Evolutionary conservation across 2,888 invertebrate species (phyloP), one percentile per base, ranked within the genome.

Genomic region (Lamproptera curius): DNA sequence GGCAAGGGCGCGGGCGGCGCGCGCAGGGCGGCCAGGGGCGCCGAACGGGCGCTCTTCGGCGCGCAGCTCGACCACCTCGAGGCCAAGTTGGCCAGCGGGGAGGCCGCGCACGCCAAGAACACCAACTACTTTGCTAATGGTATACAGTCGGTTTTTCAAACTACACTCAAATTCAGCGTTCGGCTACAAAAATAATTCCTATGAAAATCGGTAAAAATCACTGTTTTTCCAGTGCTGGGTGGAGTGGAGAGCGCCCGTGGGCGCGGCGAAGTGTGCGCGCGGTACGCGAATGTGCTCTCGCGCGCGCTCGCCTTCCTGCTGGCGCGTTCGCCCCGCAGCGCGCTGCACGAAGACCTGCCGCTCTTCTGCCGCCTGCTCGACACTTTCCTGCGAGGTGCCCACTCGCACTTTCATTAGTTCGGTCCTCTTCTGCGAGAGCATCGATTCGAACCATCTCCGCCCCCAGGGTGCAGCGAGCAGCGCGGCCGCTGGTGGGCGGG

Each of bases 11-110:
- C 56, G 59, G 67, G 57, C 34, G 63, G 62, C 36, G 60, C 61
- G 37, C 61, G 73, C 77, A 37, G 64, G 57, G 74, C 75, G 8
- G 69, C 88, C 43, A 76, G 89, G 15, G 84, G 78, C 51, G 89
- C 90, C 9, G 90, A 90, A 60, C 85, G 87, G 52, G 77, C 83
- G 46, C 74, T 92, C 11, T 87, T 88, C 63, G 70, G 79, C 51
- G 87, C 89, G 34, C 89, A 90, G 63, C 73, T 92, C 0, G 90
- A 90, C 62, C 67, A 79, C 28, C 70, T 91, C 1, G 83, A 87
- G 64, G 68, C 71, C 44, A 66, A 70, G 14, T 64, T 84, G 59
- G 76, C 39, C 31, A 53, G 33, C 46, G 58, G 67, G 16, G 67
- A 63, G 60, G 53, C 63, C 33, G 61, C 72, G 43, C 63, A 65